A percentile compares a stretch with the other conserved stretches of the same genome.
phyloP scores from a whole-genome alignment of 1,140 invertebrate species.

The Bombus consobrinus region DNA sequence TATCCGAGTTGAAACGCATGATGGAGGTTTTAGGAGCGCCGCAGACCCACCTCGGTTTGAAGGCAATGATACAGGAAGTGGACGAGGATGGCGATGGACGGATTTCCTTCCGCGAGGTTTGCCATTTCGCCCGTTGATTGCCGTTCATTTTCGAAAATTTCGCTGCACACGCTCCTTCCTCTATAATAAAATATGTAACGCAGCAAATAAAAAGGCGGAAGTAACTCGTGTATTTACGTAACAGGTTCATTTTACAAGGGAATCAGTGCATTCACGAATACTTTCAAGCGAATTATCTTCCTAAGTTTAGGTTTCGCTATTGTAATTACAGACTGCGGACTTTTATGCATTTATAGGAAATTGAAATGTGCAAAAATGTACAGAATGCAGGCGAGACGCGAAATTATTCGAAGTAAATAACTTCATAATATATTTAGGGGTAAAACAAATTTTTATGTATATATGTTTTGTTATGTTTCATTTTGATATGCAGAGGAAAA shows the following conservation, averaged over 20 bases:
- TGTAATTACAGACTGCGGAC: too few species aligned
- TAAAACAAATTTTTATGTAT: too few species aligned
- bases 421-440: too few species aligned
- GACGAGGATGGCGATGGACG: constrained; percentile 95
- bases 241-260: background rate
- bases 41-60: constrained; percentile 96
- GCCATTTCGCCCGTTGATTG: constrained; percentile 42
- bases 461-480: too few species aligned
- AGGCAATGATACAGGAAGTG: constrained; percentile 96
- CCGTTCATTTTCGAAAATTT: constrained; percentile 11
- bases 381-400: too few species aligned
- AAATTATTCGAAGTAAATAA: too few species aligned
- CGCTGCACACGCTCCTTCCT: background rate
- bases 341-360: too few species aligned
- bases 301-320: background rate
- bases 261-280: background rate
- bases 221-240: background rate
- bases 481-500: too few species aligned
- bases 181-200: background rate
- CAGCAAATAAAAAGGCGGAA: constrained; percentile 23
- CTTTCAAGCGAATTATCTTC: constrained; percentile 1
- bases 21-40: constrained; percentile 98
- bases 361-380: too few species aligned
- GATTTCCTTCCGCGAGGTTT: constrained; percentile 94
- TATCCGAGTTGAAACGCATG: constrained; percentile 95